Percentiles rank a stretch among this genome's conserved stretches.
Conservation (phyloP, 2,797 vertebrate species). For the Falco biarmicus region DNA sequence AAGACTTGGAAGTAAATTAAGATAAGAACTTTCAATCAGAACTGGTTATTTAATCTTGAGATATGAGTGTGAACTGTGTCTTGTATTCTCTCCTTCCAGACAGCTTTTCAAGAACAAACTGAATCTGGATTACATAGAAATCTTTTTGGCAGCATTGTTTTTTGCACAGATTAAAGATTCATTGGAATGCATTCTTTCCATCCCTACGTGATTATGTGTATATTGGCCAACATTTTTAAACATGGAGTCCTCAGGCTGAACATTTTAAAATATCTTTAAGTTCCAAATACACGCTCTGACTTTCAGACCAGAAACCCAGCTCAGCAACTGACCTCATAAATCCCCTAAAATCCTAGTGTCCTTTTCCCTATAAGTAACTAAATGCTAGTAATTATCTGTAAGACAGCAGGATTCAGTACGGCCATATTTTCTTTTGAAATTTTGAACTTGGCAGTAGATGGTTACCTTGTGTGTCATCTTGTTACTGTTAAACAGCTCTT, state of each 20-base stretch:
- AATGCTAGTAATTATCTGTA: neutral
- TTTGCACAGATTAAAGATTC: neutral
- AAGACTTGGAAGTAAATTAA: neutral
- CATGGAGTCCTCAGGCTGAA: neutral
- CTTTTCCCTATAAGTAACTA: neutral
- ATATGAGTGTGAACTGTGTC: neutral
- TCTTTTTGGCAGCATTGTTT: neutral
- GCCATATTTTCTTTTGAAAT: neutral
- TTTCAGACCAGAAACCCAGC: neutral
- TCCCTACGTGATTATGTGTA: neutral
- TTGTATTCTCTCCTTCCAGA: neutral
- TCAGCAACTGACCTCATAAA: neutral
- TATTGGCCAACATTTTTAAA: neutral
- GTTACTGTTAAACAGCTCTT: neutral
- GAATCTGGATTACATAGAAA: neutral
- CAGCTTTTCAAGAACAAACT: neutral
- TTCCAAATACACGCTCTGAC: neutral
- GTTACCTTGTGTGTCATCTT: neutral
- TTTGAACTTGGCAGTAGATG: neutral
- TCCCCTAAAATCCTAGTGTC: neutral
- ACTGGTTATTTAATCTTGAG: neutral
- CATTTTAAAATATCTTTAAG: neutral
- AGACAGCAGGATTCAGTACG: neutral
- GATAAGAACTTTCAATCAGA: neutral
- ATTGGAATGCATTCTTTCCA: constrained; percentile 11